Percentiles rank a stretch among this genome's conserved stretches.
Evolutionary conservation across 92 coral and sea anemone species (phyloP).

Genomic region (Phenganax subtilis): DNA sequence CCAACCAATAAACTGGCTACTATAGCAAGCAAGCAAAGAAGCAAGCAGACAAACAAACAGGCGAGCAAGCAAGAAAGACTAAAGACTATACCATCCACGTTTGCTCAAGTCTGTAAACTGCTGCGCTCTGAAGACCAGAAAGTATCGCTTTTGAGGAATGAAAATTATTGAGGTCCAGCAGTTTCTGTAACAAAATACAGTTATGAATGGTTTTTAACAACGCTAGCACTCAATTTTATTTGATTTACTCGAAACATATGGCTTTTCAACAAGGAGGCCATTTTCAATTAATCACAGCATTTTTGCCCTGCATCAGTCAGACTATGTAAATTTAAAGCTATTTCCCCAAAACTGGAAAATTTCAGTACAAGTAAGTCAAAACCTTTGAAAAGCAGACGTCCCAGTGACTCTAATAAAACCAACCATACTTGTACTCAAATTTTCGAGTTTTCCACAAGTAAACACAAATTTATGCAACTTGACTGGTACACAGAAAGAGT

Average conservation of each 20-base stretch:
- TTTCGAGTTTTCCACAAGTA: not conserved
- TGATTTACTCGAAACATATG: too few species aligned
- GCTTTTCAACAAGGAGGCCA: too few species aligned
- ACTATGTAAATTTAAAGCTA: too few species aligned
- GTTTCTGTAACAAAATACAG: slow-evolving; percentile 54
- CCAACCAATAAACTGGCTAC: too few species aligned
- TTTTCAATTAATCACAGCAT: too few species aligned
- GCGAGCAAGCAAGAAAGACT: not conserved
- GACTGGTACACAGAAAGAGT: not conserved
- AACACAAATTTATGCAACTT: not conserved
- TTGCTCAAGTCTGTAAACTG: slow-evolving; percentile 75
- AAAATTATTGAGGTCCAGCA: slow-evolving; percentile 75
- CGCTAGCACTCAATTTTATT: too few species aligned
- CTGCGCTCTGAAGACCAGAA: slow-evolving; percentile 94
- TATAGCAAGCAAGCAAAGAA: not conserved
- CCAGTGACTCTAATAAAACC: too few species aligned
- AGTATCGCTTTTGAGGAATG: slow-evolving; percentile 93
- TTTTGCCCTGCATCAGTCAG: too few species aligned
- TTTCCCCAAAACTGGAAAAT: too few species aligned
- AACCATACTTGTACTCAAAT: too few species aligned
- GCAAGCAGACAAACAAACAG: not conserved
- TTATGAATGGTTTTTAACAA: not conserved
- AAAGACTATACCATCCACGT: slow-evolving; percentile 81
- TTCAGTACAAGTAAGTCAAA: too few species aligned
- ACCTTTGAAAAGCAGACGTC: too few species aligned